phyloP scores from a whole-genome alignment of 2,888 invertebrate species.

The Fissipunctia ypsillon region DNA sequence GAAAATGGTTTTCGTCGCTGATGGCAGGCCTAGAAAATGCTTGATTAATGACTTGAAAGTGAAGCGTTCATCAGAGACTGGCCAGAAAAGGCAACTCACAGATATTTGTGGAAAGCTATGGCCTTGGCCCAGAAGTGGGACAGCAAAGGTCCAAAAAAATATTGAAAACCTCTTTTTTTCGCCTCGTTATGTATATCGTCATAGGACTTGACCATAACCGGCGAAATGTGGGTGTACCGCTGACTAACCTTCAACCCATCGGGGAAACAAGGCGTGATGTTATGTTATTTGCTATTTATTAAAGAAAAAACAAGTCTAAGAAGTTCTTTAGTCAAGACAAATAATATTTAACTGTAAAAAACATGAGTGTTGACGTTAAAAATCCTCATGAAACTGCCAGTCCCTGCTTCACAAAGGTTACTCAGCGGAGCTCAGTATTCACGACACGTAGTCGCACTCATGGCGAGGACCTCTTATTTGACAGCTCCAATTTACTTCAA shows the following conservation, averaged over 20 bases:
- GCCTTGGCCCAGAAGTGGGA: not conserved
- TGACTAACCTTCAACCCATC: not conserved
- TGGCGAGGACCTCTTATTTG: constrained; percentile 48
- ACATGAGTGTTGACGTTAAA: not conserved
- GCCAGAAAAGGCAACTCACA: not conserved
- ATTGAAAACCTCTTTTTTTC: too few species aligned
- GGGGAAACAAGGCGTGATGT: not conserved
- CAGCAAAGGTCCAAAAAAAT: not conserved
- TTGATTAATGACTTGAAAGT: not conserved
- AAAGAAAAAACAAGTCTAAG: not conserved
- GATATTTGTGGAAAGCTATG: not conserved
- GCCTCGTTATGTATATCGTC: too few species aligned
- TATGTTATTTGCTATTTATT: not conserved
- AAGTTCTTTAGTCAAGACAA: not conserved
- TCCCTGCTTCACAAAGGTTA: not conserved
- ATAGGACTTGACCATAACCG: not conserved
- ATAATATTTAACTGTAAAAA: not conserved
- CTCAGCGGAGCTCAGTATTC: constrained; percentile 35
- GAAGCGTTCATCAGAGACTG: not conserved
- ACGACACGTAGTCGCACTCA: constrained; percentile 46
- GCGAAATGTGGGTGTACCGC: not conserved
- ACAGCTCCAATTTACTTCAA: constrained; percentile 63
- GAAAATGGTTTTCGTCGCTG: not conserved
- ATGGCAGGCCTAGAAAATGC: not conserved
- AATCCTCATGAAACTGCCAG: not conserved